These are phyloP conservation scores for Thermophis baileyi DNA, from an alignment of 2,113 vertebrate genomes.

Conservation along the genomic window DNA sequence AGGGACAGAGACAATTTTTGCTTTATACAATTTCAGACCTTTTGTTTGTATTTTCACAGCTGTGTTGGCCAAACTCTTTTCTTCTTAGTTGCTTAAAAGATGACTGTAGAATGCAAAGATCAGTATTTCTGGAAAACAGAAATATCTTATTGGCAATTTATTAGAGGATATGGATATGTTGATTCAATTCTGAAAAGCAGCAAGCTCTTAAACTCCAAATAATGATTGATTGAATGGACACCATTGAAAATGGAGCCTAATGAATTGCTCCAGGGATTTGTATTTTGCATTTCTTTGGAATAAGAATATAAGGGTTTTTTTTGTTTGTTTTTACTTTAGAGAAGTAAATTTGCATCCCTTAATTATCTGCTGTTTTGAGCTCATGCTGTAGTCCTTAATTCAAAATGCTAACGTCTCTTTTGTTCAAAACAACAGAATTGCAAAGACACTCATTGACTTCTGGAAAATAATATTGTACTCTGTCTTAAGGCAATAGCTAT, in stretches of 20 bases:
- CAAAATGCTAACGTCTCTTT: conserved; percentile 12
- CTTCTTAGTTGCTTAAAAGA: conserved; percentile 31
- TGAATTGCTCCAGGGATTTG: conserved; percentile 27
- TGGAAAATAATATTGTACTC: conserved; percentile 26
- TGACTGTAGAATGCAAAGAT: conserved; percentile 55
- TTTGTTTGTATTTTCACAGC: conserved; percentile 47
- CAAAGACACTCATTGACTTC: neutral
- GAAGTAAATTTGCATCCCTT: conserved; percentile 51
- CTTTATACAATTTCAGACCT: conserved; percentile 35
- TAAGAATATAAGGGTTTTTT: conserved; percentile 47
- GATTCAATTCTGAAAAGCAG: conserved; percentile 27
- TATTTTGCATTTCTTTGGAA: conserved; percentile 54
- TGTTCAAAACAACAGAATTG: conserved; percentile 40
- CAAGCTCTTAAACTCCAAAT: conserved; percentile 28
- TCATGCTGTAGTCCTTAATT: conserved; percentile 17
- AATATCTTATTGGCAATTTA: conserved; percentile 33
- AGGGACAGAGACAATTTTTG: neutral
- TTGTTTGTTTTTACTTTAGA: conserved; percentile 32
- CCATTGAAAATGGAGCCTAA: conserved; percentile 22
- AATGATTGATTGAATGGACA: conserved; percentile 23
- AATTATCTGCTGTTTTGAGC: conserved; percentile 36
- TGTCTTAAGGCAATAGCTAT: neutral
- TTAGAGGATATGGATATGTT: conserved; percentile 22
- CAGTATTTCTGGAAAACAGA: conserved; percentile 52
- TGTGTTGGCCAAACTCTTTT: conserved; percentile 25